Base-by-base conservation (phyloP, 2,113 vertebrate genomes). In the Beaufortia kweichowensis region DNA sequence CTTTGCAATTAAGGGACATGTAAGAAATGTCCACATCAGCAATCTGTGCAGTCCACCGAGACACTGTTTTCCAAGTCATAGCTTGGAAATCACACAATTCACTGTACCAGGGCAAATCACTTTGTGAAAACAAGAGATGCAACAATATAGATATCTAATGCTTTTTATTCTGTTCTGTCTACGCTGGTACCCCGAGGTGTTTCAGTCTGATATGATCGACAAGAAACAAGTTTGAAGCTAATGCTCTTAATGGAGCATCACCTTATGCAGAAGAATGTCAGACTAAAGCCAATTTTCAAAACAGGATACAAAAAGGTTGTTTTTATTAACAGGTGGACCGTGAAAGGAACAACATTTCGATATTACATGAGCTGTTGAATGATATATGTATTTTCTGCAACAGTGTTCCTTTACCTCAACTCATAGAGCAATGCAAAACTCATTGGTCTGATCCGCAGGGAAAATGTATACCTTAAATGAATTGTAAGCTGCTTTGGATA, bases 11-110 rank as follows among this genome's bases (percentile, higher is more conserved):
- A 89, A 83, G 79, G 83, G 83, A 62, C 69, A 88, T 86, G 84
- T 85, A 86, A 85, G 84, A 88, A 85, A 86, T 78, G 61, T 77
- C 15, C 31, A 82, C 80, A 81, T 90, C 89, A 91, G 89, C 90
- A 87, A 62, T 87, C 86, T 84, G 19, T 48, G 10, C n/a, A 6
- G 82, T 76, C 82, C 74, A 70, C 59, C 28, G 86, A 85, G 86
- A 87, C 66, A 14, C 31, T 48, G 64, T 24, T 46, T 46, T 46
- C 43, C 43, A 84, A 84, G 87, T 82, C 68, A 85, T 79, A 80
- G 82, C 80, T 89, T 87, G 87, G 89, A 87, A 84, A 86, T 91
- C 84, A 79, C 82, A 79, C 84, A 85, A 84, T 75, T 62, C 46
- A 72, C 70, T 82, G 82, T 81, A 64, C 63, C 78, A 78, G 1